Evolutionary conservation across 1,140 invertebrate genomes (phyloP).

Genomic region (Caerostris extrusa): DNA sequence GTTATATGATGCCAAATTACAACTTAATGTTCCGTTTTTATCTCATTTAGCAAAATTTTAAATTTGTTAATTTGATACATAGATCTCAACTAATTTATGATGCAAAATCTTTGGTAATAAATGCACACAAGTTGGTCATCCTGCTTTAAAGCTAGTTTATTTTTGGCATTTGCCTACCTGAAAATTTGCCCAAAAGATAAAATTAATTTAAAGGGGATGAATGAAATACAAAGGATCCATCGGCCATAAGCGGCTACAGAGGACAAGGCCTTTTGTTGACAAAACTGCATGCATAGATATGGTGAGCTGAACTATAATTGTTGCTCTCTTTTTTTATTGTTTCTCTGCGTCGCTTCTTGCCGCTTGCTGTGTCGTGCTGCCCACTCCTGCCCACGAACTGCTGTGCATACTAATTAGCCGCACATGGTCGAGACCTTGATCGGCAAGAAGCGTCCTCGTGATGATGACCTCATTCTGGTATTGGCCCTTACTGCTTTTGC

Average conservation of each 20-base stretch:
- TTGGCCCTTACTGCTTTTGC: slow-evolving; percentile 84
- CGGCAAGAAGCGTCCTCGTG: slow-evolving; percentile 93
- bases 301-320: slow-evolving; percentile 78
- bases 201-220: too few species aligned
- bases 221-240: background rate
- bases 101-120: too few species aligned
- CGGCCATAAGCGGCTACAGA: slow-evolving; percentile 59
- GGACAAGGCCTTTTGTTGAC: slow-evolving; percentile 70
- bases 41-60: too few species aligned
- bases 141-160: too few species aligned
- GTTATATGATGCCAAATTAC: too few species aligned
- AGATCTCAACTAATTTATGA: too few species aligned
- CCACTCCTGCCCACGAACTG: slow-evolving; percentile 79
- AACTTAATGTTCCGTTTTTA: too few species aligned
- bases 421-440: slow-evolving; percentile 84
- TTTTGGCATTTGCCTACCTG: too few species aligned
- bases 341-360: slow-evolving; percentile 79
- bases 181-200: too few species aligned
- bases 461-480: slow-evolving; percentile 95
- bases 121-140: too few species aligned
- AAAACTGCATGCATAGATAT: slow-evolving; percentile 70
- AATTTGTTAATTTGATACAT: too few species aligned
- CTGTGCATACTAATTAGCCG: slow-evolving; percentile 83
- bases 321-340: slow-evolving; percentile 78
- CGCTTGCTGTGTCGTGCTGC: slow-evolving; percentile 83